Base-by-base conservation (phyloP, 2,888 invertebrate genomes). In the Ophioninae sp. region DNA sequence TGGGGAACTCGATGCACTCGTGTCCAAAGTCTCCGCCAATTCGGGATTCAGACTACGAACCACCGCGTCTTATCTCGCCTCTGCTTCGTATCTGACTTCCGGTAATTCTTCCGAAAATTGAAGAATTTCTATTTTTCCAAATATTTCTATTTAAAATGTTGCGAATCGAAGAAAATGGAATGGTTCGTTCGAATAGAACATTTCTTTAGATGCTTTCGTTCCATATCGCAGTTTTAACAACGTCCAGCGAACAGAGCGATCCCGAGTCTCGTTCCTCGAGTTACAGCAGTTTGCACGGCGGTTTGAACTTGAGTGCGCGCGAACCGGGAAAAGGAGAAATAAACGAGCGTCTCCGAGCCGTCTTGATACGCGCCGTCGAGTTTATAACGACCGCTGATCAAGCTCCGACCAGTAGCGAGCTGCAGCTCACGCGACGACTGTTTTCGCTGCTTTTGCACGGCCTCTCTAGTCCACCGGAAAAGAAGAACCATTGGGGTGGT, bases 1-100 rank as follows among this genome's bases (percentile, higher is more conserved):
- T 83, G 94, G 94, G 63, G 94, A 95, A 89, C 92, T 95, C 0
- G 94, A 95, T 88, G 90, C 93, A 58, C 91, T 95, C 2, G 88
- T 90, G 22, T 83, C 91, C 0, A 93, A 91, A 86, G 88, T 93
- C 2, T 90, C 91, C 8, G 90, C 85, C 13, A 91, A 92, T 81
- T 89, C 92, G 0, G 91, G 91, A 8, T 93, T 93, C 61, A 88
- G 91, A 74, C 72, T 93, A 44, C 91, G 92, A 22, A 93, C 92
- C 37, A 90, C 92, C 0, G 89, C 92, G 2, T 92, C 92, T 17
- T 93, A 93, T 67, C 86, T 93, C 6, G 93, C 93, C 1, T 90
- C 93, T 0, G 88, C 90, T 0, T 90, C 91, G 8, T 90, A 92
- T 20, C 85, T 92, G 23, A 89, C 89, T 8, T 91, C 91, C 82